Percentiles rank a stretch among this genome's conserved stretches.
Conservation (phyloP, 2,888 invertebrate genomes). For the Tenthredo distinguenda region DNA sequence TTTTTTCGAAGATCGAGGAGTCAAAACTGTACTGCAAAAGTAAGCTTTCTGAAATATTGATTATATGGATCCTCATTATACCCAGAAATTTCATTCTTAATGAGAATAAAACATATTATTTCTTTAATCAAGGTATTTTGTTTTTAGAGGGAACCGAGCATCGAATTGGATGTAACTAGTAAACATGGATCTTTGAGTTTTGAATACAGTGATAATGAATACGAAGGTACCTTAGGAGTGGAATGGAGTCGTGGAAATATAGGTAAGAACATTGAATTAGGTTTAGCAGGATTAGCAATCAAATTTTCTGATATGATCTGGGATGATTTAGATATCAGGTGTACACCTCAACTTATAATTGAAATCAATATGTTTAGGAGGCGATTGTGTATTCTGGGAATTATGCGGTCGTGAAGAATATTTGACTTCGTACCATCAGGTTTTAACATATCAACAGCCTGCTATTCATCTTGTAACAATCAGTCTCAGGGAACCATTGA, state of each 20-base stretch:
- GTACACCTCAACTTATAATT: constrained; percentile 42
- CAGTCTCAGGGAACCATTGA: constrained; percentile 84
- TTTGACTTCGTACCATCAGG: constrained; percentile 86
- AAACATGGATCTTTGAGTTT: constrained; percentile 82
- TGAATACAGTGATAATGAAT: constrained; percentile 78
- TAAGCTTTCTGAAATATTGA: constrained; percentile 57
- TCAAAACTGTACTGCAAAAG: constrained; percentile 73
- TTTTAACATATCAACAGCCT: constrained; percentile 79
- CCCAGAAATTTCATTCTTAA: constrained; percentile 29
- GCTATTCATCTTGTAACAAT: constrained; percentile 85
- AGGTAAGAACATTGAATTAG: constrained; percentile 61
- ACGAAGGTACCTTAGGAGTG: constrained; percentile 75
- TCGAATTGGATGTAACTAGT: constrained; percentile 82
- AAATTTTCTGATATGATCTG: neutral
- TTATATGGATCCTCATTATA: neutral
- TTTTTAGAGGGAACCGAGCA: constrained; percentile 78
- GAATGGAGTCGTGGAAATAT: constrained; percentile 75
- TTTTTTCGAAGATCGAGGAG: constrained; percentile 82
- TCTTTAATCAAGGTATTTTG: constrained; percentile 52
- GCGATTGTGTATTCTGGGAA: constrained; percentile 84
- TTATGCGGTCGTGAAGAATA: constrained; percentile 89
- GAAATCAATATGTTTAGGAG: constrained; percentile 70
- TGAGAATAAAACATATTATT: neutral
- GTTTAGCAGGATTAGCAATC: neutral
- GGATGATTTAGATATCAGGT: neutral